phyloP scores from a whole-genome alignment of 2,113 vertebrate genomes.

The Neolamprologus ventralis region DNA sequence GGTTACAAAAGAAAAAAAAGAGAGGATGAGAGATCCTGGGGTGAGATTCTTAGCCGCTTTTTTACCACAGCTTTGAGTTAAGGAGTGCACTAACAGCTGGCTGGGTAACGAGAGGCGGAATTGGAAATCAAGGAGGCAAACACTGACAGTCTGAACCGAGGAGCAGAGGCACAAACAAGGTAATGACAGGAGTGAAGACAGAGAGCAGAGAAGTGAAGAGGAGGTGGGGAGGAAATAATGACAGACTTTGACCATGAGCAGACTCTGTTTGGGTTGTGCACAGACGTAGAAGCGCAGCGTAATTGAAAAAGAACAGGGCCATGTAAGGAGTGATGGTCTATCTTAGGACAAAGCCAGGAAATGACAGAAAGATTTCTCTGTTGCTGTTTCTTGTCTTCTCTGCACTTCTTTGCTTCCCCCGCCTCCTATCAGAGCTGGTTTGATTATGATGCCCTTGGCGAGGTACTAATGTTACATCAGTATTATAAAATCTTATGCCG shows the following conservation, averaged over 20 bases:
- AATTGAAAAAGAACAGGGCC: conserved; percentile 37
- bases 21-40: neutral
- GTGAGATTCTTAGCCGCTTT: neutral
- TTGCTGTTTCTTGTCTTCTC: neutral
- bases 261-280: neutral
- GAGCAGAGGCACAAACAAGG: neutral
- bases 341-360: conserved; percentile 34
- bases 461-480: conserved; percentile 35
- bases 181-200: conserved; percentile 8
- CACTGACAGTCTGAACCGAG: neutral
- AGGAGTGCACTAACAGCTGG: neutral
- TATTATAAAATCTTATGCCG: neutral
- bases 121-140: neutral
- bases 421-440: neutral
- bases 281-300: neutral
- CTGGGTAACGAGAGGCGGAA: neutral
- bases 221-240: neutral
- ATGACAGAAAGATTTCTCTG: neutral
- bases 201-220: neutral
- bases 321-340: neutral
- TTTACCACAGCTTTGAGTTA: neutral
- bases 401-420: neutral
- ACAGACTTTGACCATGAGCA: conserved; percentile 32
- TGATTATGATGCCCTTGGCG: neutral
- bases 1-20: neutral